Percentiles rank a stretch among this genome's conserved stretches.
Evolutionary conservation across 1,140 invertebrate genomes (phyloP).

Genomic region (Drosophila serrata): DNA sequence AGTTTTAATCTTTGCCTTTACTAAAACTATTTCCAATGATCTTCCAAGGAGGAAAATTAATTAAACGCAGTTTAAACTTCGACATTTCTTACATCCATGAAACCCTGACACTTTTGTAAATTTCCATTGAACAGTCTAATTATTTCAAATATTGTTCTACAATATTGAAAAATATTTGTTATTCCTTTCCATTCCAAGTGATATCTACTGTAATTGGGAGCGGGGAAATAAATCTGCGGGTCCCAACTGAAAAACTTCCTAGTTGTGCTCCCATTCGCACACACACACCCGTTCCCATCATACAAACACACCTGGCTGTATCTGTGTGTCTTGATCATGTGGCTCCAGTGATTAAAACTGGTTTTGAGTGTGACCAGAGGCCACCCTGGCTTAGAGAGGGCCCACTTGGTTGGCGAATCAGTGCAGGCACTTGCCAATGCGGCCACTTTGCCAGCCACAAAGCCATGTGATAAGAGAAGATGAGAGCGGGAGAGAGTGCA

Average conservation of each 20-base stretch:
- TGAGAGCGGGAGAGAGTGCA: slow-evolving; percentile 27
- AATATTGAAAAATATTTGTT: neutral
- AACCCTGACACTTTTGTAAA: neutral
- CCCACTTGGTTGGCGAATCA: slow-evolving; percentile 14
- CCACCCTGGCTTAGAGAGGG: slow-evolving; percentile 14
- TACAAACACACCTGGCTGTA: slow-evolving; percentile 34
- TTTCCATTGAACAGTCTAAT: too few species aligned
- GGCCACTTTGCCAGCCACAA: slow-evolving; percentile 64
- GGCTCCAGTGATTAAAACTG: slow-evolving; percentile 48
- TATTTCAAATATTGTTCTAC: neutral
- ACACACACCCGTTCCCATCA: slow-evolving; percentile 1
- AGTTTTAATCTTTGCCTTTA: neutral
- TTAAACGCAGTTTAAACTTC: too few species aligned
- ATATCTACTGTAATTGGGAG: slow-evolving; percentile 18
- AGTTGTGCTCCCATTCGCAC: slow-evolving; percentile 29
- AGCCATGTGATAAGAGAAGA: slow-evolving; percentile 62
- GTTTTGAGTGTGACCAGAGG: slow-evolving; percentile 62
- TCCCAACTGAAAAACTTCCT: slow-evolving; percentile 55
- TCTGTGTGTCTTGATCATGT: slow-evolving; percentile 46
- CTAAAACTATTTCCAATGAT: neutral
- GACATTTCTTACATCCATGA: too few species aligned
- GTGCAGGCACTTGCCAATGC: slow-evolving; percentile 48
- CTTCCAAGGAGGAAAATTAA: too few species aligned
- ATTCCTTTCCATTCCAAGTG: neutral
- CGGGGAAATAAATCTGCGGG: neutral